Base-by-base conservation (phyloP, 2,888 invertebrate genomes). In the Aphodius sticticus region DNA sequence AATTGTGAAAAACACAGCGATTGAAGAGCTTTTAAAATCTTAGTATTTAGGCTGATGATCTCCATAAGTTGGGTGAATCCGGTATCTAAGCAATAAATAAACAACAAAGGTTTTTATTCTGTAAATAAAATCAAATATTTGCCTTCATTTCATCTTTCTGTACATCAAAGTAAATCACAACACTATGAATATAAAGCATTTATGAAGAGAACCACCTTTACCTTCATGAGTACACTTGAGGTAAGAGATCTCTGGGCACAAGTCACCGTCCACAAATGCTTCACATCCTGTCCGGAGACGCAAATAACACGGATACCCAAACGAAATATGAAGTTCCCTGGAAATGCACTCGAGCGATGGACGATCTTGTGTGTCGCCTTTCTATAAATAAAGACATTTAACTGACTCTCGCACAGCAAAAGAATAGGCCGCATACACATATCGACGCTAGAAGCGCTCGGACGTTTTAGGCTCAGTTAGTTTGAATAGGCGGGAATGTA, bases 381-480 rank as follows among this genome's bases (percentile, higher is more conserved):
- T 82, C 83, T 84, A 84, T 81, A 83, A 82, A 83, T 84, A 84
- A 82, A 80, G 79, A 70, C 80, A 69, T 79, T 81, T 80, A 79
- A 71, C 79, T 53, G 53, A 53, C 53, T 53, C 53, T 77, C 78
- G 76, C 77, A 76, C 79, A 80, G 76, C 75, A 82, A 80, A 81
- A 80, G 70, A 79, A 77, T 69, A 79, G 53, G 76, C n/a, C 37
- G 72, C 36, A 78, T 15, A 69, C 53, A 74, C 38, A 74, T 15
- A 69, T 16, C 74, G 38, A 74, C 77, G 77, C 37, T 74, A 74
- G 74, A 37, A 74, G 35, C 74, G 14, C n/a, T 36, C 26, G 74
- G 36, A 35, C 36, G 74, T 36, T 74, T 74, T 35, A 35, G n/a
- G 35, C 74, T n/a, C 14, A 36, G 35, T 74, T n/a, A 35, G 36